Percentiles rank a stretch among this genome's conserved stretches.
These are phyloP conservation scores for Podilymbus podiceps DNA, from an alignment of 2,113 vertebrate species.

Conservation along the genomic window DNA sequence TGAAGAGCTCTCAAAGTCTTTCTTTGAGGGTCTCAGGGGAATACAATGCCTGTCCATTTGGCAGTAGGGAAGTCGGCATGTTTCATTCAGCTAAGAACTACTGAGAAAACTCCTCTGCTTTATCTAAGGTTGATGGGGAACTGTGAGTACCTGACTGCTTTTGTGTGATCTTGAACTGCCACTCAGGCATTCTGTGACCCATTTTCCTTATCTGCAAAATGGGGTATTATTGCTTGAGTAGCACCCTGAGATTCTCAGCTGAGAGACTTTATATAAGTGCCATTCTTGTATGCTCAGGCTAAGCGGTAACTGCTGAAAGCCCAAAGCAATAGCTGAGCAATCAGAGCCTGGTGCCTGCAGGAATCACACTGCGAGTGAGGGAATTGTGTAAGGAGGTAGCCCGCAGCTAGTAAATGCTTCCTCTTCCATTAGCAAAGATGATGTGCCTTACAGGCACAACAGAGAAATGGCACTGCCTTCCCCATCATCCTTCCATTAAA, in stretches of 20 bases:
- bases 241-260: not conserved
- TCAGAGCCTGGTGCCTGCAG: not conserved
- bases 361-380: accelerated
- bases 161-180: not conserved
- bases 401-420: not conserved
- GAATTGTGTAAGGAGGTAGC: not conserved
- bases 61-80: not conserved
- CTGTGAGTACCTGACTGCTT: not conserved
- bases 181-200: not conserved
- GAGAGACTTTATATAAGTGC: not conserved
- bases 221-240: not conserved
- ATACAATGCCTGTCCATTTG: not conserved
- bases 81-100: not conserved
- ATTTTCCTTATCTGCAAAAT: not conserved
- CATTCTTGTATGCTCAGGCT: not conserved
- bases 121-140: not conserved
- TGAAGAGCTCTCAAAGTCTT: not conserved
- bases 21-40: not conserved
- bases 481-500: not conserved
- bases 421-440: not conserved
- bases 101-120: not conserved
- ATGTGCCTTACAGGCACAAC: not conserved
- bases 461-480: not conserved
- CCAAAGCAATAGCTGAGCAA: not conserved
- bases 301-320: accelerated